phyloP scores from a whole-genome alignment of 2,888 invertebrate species.

The Acleris holmiana region DNA sequence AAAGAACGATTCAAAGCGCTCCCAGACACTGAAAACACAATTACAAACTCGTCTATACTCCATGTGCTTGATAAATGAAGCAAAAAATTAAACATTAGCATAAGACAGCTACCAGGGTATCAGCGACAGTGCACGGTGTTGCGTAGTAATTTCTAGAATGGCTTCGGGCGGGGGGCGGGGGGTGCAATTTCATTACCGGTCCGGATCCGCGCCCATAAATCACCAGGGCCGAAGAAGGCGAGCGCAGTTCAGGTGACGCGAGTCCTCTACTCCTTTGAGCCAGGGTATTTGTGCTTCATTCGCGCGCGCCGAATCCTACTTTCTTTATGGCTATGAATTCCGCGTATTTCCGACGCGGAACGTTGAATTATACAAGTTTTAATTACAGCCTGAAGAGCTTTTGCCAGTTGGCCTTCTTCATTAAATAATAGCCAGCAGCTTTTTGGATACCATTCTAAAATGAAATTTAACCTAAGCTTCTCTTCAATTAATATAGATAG shows the following conservation, averaged over 20 bases:
- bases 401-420: constrained; percentile 55
- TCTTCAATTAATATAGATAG: too few relatives aligned
- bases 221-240: constrained; percentile 84
- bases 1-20: constrained; percentile 57
- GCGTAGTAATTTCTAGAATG: constrained; percentile 84
- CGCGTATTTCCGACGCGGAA: constrained; percentile 62
- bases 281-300: constrained; percentile 77
- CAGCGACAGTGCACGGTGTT: constrained; percentile 70
- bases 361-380: constrained; percentile 64
- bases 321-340: constrained; percentile 80
- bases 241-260: constrained; percentile 85
- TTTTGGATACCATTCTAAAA: constrained; percentile 38
- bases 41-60: constrained; percentile 42
- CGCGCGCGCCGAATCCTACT: constrained; percentile 68
- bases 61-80: constrained; percentile 58
- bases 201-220: constrained; percentile 84
- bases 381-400: constrained; percentile 68
- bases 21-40: constrained; percentile 52
- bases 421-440: constrained; percentile 51
- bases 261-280: constrained; percentile 62
- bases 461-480: constrained; percentile 20
- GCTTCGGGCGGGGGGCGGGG: constrained; percentile 70
- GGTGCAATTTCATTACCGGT: constrained; percentile 85
- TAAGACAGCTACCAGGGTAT: constrained; percentile 54
- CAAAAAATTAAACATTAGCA: constrained; percentile 68